Base-by-base conservation (phyloP, 2,797 vertebrate species). In the Schizothorax lantsangensis region DNA sequence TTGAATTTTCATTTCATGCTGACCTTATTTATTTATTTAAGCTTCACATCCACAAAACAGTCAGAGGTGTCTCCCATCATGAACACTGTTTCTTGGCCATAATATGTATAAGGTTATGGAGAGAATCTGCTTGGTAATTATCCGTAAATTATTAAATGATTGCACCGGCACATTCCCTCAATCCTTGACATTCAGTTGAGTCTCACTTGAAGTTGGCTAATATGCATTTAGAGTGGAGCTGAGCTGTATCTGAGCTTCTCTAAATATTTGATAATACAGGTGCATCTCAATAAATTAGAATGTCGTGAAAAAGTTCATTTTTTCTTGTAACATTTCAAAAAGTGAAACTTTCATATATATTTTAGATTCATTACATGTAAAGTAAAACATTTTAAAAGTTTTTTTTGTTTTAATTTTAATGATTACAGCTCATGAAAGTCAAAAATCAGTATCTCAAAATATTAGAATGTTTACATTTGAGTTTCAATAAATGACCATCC, bases 201-300 rank as follows among this genome's bases (percentile, higher is more conserved):
- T 62, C 43, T 68, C 30, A 40, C 21, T 45, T 68, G 26, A 4
- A 5, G 4, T 57, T 77, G 5, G 52, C 57, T 52, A 68, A 66
- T 68, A 84, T 74, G 21, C 17, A 54, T 72, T 84, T 72, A 12
- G 40, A 33, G 43, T 80, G 43, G 49, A 23, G 38, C 64, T 69
- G 49, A 57, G 68, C 45, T 81, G 64, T 69, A 75, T 36, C 85
- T 40, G 78, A 64, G 72, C 75, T 38, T 38, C 38, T 7, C 14
- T 33, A 68, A 73, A 78, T 86, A 82, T 83, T 83, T 82, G 30
- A 83, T 82, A 33, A 87, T 30, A 17, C 30, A 30, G 30, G 30
- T 30, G 30, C 30, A 30, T 30, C 30, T 30, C 30, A 30, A 30
- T 30, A 30, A 30, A 30, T 30, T 30, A 30, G 30, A 30, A 30